Conservation (phyloP, 2,797 vertebrate genomes). For the Acanthurus leucopareius region DNA sequence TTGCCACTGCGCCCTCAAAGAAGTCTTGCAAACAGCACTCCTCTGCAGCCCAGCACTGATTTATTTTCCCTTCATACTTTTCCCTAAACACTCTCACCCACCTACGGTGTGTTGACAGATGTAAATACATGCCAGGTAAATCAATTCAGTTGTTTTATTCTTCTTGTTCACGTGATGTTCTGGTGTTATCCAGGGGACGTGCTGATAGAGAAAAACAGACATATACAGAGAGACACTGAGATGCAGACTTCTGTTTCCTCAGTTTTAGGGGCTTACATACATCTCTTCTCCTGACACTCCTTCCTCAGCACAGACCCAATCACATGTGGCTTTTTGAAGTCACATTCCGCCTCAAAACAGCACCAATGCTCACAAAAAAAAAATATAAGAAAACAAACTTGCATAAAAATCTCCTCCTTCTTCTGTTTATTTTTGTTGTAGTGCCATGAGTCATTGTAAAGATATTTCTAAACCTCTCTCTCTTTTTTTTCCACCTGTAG, state of each 20-base stretch:
- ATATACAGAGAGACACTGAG: neutral
- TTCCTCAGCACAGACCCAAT: constrained; percentile 7
- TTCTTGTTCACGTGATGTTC: constrained; percentile 15
- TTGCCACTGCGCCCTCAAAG: constrained; percentile 8
- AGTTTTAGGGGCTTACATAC: constrained; percentile 25
- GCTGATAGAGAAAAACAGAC: neutral
- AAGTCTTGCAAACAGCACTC: constrained; percentile 14
- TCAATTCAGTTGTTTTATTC: neutral
- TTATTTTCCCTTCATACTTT: neutral
- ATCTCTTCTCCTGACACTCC: constrained; percentile 30
- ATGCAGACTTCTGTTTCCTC: constrained; percentile 3
- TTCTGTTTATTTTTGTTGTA: constrained; percentile 46
- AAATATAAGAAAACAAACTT: constrained; percentile 32
- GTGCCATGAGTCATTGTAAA: constrained; percentile 21
- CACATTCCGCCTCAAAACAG: constrained; percentile 24
- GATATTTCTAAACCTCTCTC: constrained; percentile 20
- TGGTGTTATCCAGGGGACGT: constrained; percentile 18
- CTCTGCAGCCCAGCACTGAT: constrained; percentile 1
- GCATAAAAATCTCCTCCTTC: constrained; percentile 41
- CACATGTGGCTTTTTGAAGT: constrained; percentile 34
- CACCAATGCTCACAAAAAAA: neutral
- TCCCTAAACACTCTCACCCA: constrained; percentile 33
- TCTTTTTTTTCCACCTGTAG: neutral
- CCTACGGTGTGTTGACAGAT: constrained; percentile 30
- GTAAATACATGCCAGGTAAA: constrained; percentile 33